Conservation (phyloP, 2,888 invertebrate species). For the Dascillus cervinus region DNA sequence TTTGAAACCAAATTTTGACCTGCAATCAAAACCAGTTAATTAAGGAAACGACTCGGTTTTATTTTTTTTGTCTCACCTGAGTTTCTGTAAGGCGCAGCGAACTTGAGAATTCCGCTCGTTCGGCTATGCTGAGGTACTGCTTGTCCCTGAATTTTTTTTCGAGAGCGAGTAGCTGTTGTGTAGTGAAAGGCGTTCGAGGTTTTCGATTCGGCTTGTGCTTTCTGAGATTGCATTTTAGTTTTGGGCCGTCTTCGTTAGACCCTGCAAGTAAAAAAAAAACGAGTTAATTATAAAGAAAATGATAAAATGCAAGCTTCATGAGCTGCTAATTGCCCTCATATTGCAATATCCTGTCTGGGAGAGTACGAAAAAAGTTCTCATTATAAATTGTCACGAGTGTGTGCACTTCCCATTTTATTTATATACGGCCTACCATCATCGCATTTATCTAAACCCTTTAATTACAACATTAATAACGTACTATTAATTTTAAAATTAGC, state of each 20-base stretch:
- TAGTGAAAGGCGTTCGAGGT: slow-evolving; percentile 90
- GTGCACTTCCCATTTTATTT: no score
- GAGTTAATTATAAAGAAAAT: not conserved
- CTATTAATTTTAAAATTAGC: no score
- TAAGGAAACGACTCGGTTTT: no score
- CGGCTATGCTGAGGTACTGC: slow-evolving; percentile 91
- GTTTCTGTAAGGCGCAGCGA: slow-evolving; percentile 87
- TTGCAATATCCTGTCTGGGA: slow-evolving; percentile 17
- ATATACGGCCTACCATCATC: no score
- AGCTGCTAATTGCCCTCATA: slow-evolving; percentile 19
- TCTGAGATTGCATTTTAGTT: slow-evolving; percentile 79
- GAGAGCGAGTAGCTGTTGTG: slow-evolving; percentile 81
- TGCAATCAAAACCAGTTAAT: slow-evolving; percentile 58
- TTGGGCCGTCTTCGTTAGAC: slow-evolving; percentile 72
- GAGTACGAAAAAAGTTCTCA: slow-evolving; percentile 13
- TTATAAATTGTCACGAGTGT: slow-evolving; percentile 15
- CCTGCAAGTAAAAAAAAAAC: slow-evolving; percentile 43
- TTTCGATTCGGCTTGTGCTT: slow-evolving; percentile 95
- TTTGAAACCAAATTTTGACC: slow-evolving; percentile 70
- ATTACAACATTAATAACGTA: no score
- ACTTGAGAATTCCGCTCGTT: slow-evolving; percentile 88
- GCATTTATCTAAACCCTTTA: no score
- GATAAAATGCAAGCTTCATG: slow-evolving; percentile 14
- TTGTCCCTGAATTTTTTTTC: slow-evolving; percentile 93
- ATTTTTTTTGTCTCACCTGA: no score